phyloP scores from a whole-genome alignment of 2,113 vertebrate species.

The Emydura subglobosa region DNA sequence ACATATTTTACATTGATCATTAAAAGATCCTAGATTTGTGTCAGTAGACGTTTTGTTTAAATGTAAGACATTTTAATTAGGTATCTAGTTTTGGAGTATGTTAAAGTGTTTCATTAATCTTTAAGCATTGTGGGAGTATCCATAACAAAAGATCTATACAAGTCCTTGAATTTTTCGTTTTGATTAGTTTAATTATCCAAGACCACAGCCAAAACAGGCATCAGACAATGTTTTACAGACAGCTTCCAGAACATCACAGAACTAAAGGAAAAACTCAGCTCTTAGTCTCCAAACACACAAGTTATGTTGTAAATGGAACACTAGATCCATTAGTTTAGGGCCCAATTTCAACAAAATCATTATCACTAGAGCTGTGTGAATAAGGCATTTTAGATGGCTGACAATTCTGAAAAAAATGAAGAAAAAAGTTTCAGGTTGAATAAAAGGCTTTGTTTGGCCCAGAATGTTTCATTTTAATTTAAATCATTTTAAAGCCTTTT shows the following conservation, averaged over 20 bases:
- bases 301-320: background rate
- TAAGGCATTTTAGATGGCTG: background rate
- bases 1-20: background rate
- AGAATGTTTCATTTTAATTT: background rate
- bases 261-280: background rate
- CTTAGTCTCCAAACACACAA: background rate
- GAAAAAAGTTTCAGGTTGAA: background rate
- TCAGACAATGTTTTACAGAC: accelerated
- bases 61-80: background rate
- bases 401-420: background rate
- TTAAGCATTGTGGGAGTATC: background rate
- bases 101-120: background rate
- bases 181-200: background rate
- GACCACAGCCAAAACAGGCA: background rate
- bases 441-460: background rate
- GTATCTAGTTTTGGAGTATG: background rate
- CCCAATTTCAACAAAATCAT: background rate
- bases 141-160: background rate
- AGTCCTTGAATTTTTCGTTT: background rate
- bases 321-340: background rate
- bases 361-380: background rate
- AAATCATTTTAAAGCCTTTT: background rate
- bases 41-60: background rate
- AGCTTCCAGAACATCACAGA: background rate
- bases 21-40: background rate